A percentile compares a stretch with the other conserved stretches of the same genome.
Conservation (phyloP, 1,140 invertebrate species). For the Ladona fulva region DNA sequence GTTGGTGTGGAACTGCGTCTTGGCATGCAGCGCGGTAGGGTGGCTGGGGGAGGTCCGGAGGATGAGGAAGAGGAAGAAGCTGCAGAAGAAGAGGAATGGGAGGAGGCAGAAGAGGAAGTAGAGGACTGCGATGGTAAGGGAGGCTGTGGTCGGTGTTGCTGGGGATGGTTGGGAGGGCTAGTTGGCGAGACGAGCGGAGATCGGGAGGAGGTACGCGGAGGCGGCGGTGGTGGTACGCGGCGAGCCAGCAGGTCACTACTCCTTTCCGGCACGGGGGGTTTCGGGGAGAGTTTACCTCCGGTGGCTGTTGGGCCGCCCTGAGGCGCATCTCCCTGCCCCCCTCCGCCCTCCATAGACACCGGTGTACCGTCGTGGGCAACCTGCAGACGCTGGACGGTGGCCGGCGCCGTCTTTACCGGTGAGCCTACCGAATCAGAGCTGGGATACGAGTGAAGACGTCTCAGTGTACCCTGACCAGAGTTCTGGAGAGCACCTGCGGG, state of each 20-base stretch:
- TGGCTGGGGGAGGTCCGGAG: not conserved
- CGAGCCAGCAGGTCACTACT: conserved; percentile 61
- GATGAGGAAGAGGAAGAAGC: not conserved
- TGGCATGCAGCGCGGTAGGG: not conserved
- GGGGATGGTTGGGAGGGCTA: conserved; percentile 38
- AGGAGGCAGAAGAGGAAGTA: not conserved
- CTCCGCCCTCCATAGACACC: not conserved
- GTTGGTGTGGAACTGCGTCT: not conserved
- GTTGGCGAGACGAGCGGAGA: conserved; percentile 73
- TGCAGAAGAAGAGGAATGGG: not conserved
- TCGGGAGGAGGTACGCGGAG: conserved; percentile 69
- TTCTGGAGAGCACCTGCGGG: conserved; percentile 30
- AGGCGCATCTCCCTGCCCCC: not conserved
- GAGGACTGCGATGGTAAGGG: conserved; percentile 7
- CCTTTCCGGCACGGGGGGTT: conserved; percentile 68
- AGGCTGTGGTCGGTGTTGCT: conserved; percentile 23
- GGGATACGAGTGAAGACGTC: conserved; percentile 63
- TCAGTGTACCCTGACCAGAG: conserved; percentile 42
- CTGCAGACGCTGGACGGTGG: conserved; percentile 17
- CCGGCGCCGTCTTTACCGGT: conserved; percentile 38
- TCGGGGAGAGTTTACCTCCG: conserved; percentile 36
- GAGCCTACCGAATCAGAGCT: conserved; percentile 63
- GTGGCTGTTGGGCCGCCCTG: conserved; percentile 30
- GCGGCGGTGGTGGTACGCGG: conserved; percentile 74
- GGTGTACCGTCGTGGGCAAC: conserved; percentile 13